phyloP scores from a whole-genome alignment of 2,888 invertebrate species.

The Drosophila cracens region DNA sequence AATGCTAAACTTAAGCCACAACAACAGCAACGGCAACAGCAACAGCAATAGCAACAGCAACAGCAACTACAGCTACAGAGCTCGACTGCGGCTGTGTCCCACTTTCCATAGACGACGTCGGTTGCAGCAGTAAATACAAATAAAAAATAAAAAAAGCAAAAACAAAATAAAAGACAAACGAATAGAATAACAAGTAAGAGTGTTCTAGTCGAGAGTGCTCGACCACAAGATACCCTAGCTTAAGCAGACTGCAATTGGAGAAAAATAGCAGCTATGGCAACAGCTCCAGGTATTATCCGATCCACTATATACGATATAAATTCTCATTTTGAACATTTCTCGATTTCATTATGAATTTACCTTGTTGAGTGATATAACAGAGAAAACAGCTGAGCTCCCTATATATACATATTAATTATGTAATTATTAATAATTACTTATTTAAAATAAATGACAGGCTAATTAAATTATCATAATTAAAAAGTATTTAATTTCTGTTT shows the following conservation, averaged over 20 bases:
- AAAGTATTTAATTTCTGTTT: accelerated
- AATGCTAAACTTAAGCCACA: conserved; percentile 15
- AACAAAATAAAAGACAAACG: conserved; percentile 20
- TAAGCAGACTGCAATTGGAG: not conserved
- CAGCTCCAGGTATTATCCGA: no score
- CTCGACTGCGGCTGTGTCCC: conserved; percentile 66
- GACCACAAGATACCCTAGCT: not conserved
- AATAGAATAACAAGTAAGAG: conserved; percentile 32
- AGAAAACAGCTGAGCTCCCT: no score
- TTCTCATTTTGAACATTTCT: no score
- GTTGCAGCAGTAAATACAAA: conserved; percentile 55
- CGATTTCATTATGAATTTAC: no score
- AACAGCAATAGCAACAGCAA: conserved; percentile 3
- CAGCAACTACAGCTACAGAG: conserved; percentile 10
- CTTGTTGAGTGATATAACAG: no score
- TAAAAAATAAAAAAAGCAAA: conserved; percentile 10
- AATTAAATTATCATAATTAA: not conserved
- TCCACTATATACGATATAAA: no score
- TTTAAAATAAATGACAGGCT: no score
- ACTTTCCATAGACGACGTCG: conserved; percentile 70
- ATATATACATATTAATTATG: no score
- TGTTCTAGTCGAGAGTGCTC: not conserved
- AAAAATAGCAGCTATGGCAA: accelerated
- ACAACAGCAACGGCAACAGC: conserved; percentile 11
- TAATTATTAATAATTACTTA: not conserved